A percentile compares a stretch with the other conserved stretches of the same genome.
These are phyloP conservation scores for Rhodophaea formosa DNA, from an alignment of 2,888 invertebrate genomes.

Conservation along the genomic window DNA sequence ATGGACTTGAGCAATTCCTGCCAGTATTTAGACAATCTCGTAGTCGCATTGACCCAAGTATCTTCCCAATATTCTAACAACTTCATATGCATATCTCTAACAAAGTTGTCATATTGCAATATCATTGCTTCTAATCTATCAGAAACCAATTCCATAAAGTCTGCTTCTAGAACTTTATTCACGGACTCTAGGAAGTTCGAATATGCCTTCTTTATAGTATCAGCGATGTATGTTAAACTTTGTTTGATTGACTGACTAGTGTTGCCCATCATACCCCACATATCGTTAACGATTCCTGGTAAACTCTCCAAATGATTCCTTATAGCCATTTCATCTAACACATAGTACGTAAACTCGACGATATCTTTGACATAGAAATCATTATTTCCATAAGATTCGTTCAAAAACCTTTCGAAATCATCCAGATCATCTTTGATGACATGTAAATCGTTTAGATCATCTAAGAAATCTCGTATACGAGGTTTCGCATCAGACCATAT, in stretches of 20 bases:
- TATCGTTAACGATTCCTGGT: conserved; percentile 89
- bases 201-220: conserved; percentile 86
- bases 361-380: conserved; percentile 92
- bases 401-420: conserved; percentile 85
- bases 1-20: conserved; percentile 85
- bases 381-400: conserved; percentile 89
- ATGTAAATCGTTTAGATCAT: conserved; percentile 87
- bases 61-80: conserved; percentile 85
- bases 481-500: conserved; percentile 90
- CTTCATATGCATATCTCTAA: conserved; percentile 87
- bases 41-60: conserved; percentile 86
- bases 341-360: conserved; percentile 84
- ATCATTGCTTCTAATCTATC: conserved; percentile 85
- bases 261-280: conserved; percentile 93
- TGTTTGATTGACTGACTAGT: conserved; percentile 89
- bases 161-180: conserved; percentile 86
- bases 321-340: conserved; percentile 89
- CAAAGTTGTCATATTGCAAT: conserved; percentile 88
- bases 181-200: conserved; percentile 85
- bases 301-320: conserved; percentile 88
- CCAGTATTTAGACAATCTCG: conserved; percentile 86
- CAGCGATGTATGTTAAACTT: conserved; percentile 87
- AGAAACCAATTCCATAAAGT: conserved; percentile 87
- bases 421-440: conserved; percentile 87
- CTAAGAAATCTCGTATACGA: conserved; percentile 84